Evolutionary conservation across 2,113 vertebrate species (phyloP).

Genomic region (Fulica atra): DNA sequence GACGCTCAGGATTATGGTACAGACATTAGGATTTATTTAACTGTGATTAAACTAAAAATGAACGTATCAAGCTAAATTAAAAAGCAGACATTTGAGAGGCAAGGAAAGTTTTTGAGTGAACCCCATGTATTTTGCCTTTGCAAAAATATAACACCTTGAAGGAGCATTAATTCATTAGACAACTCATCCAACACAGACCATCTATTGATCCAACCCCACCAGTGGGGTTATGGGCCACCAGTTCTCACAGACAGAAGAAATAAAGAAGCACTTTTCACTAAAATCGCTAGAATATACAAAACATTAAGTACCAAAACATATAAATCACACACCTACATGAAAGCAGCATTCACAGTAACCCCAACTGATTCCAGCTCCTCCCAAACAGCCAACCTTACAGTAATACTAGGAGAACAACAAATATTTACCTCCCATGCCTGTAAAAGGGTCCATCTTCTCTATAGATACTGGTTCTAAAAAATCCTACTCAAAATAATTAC

Average conservation of each 20-base stretch:
- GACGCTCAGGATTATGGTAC: not conserved
- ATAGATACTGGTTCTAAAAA: not conserved
- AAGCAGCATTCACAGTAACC: not conserved
- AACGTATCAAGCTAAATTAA: not conserved
- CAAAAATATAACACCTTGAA: not conserved
- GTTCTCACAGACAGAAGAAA: not conserved
- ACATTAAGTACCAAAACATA: not conserved
- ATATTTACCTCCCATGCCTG: not conserved
- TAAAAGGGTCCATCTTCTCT: not conserved
- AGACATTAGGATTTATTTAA: not conserved
- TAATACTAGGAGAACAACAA: not conserved
- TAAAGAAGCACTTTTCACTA: not conserved
- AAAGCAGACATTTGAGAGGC: not conserved
- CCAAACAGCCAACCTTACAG: not conserved
- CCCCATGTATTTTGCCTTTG: not conserved
- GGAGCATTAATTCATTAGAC: not conserved
- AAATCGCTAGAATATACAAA: not conserved
- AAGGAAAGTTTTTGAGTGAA: not conserved
- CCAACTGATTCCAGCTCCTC: not conserved
- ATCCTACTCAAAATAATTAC: not conserved
- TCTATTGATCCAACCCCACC: not conserved
- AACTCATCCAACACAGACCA: not conserved
- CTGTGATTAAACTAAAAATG: not conserved
- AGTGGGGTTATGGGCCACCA: not conserved
- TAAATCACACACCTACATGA: not conserved